A percentile compares a stretch with the other conserved stretches of the same genome.
phyloP scores from a whole-genome alignment of 2,888 invertebrate species.

The Entomobrya multifasciata region DNA sequence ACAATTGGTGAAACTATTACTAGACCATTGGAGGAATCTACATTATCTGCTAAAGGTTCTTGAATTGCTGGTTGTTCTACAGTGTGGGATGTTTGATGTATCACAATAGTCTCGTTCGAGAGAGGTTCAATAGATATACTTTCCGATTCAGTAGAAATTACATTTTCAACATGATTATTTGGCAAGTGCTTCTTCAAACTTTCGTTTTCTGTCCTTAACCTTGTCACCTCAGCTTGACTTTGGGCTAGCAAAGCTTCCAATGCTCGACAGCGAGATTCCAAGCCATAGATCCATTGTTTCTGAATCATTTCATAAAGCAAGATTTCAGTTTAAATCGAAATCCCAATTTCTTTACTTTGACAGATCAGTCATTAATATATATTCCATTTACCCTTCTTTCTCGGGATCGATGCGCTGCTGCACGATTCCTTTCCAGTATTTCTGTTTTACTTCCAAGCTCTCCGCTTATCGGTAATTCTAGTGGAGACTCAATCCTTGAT shows the following conservation, averaged over 20 bases:
- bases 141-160: background rate
- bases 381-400: slow-evolving; percentile 81
- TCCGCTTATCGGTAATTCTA: too few relatives aligned
- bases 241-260: slow-evolving; percentile 69
- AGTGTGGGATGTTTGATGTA: background rate
- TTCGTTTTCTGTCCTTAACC: slow-evolving; percentile 72
- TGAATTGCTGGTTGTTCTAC: slow-evolving; percentile 12
- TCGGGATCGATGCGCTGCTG: slow-evolving; percentile 83
- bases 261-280: slow-evolving; percentile 74
- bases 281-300: slow-evolving; percentile 78
- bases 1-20: slow-evolving; percentile 66
- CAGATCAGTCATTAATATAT: background rate
- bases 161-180: slow-evolving; percentile 47
- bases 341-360: too few relatives aligned
- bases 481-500: background rate
- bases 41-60: slow-evolving; percentile 50
- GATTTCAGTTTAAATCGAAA: too few relatives aligned
- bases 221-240: slow-evolving; percentile 72
- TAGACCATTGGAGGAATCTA: slow-evolving; percentile 10
- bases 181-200: slow-evolving; percentile 72
- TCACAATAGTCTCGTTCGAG: slow-evolving; percentile 5
- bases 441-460: background rate
- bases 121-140: background rate
- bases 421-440: slow-evolving; percentile 80
- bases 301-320: slow-evolving; percentile 28